Evolutionary conservation across 2,113 vertebrate species (phyloP), one percentile per base, ranked within the genome.

Genomic region (Lota lota): DNA sequence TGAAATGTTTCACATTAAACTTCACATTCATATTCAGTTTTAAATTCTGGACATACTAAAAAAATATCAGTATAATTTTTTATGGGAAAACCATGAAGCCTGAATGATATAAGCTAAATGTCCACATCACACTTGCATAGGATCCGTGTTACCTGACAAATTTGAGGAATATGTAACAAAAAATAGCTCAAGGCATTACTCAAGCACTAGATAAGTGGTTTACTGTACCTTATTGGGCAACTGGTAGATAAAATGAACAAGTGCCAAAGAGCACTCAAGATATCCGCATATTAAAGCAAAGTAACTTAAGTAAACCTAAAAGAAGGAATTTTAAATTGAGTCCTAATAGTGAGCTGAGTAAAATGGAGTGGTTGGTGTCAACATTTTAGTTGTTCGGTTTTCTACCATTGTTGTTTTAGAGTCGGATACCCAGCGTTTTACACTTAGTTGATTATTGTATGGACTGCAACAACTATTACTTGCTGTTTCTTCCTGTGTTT

Each of bases 341-440:
- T 87, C 86, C 84, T 85, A 91, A 88, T 82, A 82, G 75, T 62
- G 72, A 75, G 84, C 80, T 73, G 77, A 80, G 77, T 69, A 66
- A 76, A 81, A 89, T 79, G 71, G 81, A 79, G 85, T 90, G 90
- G 91, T 89, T 91, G 90, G 87, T 87, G 82, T 87, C 40, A 87
- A 89, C 87, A 86, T 89, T 86, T 83, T 61, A 82, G 79, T 70
- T 76, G 72, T 72, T 86, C 76, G 66, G 76, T 65, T 76, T 57
- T 63, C 70, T 69, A 60, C 69, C 53, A 28, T 73, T 85, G 47
- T 71, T 72, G 59, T 82, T 80, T 86, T 70, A 71, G 69, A 75
- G 90, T 93, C 90, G 88, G 90, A 92, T 93, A 92, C 91, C 91
- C 91, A 92, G 89, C 88, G 73, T 88, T 90, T 79, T 91, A 88